phyloP scores from a whole-genome alignment of 2,797 vertebrate species.

The Myotis myotis region DNA sequence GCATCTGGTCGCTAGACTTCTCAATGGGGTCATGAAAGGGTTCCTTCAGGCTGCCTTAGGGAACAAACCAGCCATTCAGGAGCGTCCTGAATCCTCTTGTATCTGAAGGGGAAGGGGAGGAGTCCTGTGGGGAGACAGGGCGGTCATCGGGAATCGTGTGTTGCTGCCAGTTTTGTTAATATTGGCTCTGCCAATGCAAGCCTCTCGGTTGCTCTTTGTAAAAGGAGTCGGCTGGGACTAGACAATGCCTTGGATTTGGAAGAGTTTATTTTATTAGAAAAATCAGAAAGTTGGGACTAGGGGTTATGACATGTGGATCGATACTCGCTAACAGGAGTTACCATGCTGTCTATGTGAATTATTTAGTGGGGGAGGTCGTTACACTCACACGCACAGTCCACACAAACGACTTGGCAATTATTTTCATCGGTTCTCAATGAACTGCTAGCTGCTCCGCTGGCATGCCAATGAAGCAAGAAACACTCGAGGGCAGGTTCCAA shows the following conservation, averaged over 20 bases:
- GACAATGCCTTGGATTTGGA: not conserved
- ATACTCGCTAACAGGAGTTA: slow-evolving; percentile 12
- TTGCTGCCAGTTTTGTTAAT: not conserved
- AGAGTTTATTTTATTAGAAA: slow-evolving; percentile 49
- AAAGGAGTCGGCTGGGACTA: not conserved
- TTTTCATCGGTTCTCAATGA: slow-evolving; percentile 66
- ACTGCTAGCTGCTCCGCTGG: not conserved
- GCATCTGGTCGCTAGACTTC: not conserved
- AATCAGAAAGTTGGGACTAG: slow-evolving; percentile 23
- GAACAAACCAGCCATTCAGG: not conserved
- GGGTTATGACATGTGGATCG: slow-evolving; percentile 29
- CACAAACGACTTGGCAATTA: slow-evolving; percentile 63
- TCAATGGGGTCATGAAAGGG: not conserved
- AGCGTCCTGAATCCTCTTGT: not conserved
- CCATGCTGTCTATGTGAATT: slow-evolving; percentile 35
- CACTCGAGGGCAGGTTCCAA: not conserved
- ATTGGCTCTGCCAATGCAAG: not conserved
- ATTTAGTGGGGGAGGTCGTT: slow-evolving; percentile 59
- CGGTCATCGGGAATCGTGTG: not conserved
- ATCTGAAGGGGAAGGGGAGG: not conserved
- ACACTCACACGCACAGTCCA: slow-evolving; percentile 50
- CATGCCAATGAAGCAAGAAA: slow-evolving; percentile 48
- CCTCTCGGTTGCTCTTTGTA: not conserved
- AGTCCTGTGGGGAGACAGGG: not conserved
- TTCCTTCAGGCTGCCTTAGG: not conserved